Conservation (phyloP, 2,113 vertebrate species). For the Megatriorchis doriae region DNA sequence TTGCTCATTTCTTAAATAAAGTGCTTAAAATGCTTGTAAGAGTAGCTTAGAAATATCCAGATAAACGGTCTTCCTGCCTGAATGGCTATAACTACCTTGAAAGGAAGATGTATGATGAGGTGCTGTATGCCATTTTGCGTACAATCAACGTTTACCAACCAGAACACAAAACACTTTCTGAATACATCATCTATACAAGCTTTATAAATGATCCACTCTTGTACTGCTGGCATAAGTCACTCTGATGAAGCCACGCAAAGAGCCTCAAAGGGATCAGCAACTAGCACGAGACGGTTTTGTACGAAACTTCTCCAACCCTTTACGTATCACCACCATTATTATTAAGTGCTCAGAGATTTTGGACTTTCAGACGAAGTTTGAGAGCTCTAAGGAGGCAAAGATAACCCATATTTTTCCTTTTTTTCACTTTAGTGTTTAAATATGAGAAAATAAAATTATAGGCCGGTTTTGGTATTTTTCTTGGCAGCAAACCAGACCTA, state of each 20-base stretch:
- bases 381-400: neutral
- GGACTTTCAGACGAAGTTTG: neutral
- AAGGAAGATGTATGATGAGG: neutral
- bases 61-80: neutral
- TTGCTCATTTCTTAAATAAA: slow-evolving; percentile 14
- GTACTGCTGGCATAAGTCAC: neutral
- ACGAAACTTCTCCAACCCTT: neutral
- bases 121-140: slow-evolving; percentile 31
- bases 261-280: slow-evolving; percentile 7
- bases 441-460: neutral
- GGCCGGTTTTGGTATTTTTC: neutral
- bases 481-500: neutral
- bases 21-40: slow-evolving; percentile 22
- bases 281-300: neutral
- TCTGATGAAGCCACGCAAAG: neutral
- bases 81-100: neutral
- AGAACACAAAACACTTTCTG: slow-evolving; percentile 1
- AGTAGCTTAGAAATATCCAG: neutral
- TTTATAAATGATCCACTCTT: slow-evolving; percentile 43
- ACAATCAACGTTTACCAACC: slow-evolving; percentile 56
- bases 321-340: neutral
- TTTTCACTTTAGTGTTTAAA: neutral
- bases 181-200: slow-evolving; percentile 31
- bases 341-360: neutral
- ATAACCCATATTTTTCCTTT: neutral